Evolutionary conservation across 2,888 invertebrate species (phyloP), one percentile per base, ranked within the genome.

Genomic region (Stenurella melanura): DNA sequence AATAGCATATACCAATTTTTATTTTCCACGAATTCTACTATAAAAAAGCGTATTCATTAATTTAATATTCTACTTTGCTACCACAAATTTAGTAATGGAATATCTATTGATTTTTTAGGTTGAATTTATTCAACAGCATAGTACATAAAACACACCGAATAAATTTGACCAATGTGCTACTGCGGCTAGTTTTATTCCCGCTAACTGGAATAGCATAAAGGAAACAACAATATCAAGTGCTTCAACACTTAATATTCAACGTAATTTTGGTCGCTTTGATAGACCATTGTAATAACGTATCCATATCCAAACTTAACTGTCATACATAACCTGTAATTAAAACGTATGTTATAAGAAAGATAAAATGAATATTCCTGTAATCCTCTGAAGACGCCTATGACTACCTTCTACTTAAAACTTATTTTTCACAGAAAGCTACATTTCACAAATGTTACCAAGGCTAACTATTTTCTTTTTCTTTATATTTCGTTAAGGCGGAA

Each of bases 1-100:
- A 50, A 50, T n/a, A n/a, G 50, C 15, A 42, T 64, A 18, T 64
- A 63, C n/a, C 26, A 63, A n/a, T 64, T 50, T 50, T 50, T 50
- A 50, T n/a, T 50, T 50, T 50, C 50, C 50, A n/a, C 4, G 50
- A 50, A 50, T n/a, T n/a, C 15, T 50, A 3, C 11, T n/a, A 50
- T 50, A n/a, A n/a, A 50, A 50, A 50, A n/a, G 42, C 4, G 15
- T 42, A 42, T 42, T 42, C 42, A 42, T 42, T 34, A 42, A 15
- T 42, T 0, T 42, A 42, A 42, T 42, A 42, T 42, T 42, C 15
- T 42, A 15, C 50, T 50, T 50, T 50, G 50, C 12, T n/a, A 50
- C n/a, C 6, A 50, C 50, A 50, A 50, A n/a, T 50, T 50, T 50
- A 17, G 50, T 50, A 50, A 50, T 50, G 50, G 50, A n/a, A 50